Conservation (phyloP, 2,888 invertebrate genomes). For the Archips crataeganus region DNA sequence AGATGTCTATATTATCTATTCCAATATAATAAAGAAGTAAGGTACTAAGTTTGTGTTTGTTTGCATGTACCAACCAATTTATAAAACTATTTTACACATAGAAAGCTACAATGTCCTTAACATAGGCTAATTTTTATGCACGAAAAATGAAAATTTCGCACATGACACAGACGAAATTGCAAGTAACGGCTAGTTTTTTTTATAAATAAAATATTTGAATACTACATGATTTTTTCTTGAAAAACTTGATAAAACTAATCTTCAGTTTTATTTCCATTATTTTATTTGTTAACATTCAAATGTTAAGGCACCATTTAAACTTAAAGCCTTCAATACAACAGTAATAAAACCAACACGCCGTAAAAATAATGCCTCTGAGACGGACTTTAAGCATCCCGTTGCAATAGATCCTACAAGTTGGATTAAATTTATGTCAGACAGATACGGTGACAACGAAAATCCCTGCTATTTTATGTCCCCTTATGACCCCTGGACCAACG, state of each 20-base stretch:
- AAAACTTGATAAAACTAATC: background rate
- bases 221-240: too few species aligned
- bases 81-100: too few species aligned
- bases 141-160: too few species aligned
- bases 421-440: slow-evolving; percentile 41
- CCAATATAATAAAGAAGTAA: too few species aligned
- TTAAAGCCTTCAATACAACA: background rate
- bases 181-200: too few species aligned
- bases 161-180: too few species aligned
- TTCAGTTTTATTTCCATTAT: background rate
- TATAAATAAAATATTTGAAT: too few species aligned
- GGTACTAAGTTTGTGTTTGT: too few species aligned
- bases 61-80: background rate
- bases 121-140: too few species aligned
- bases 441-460: slow-evolving; percentile 39
- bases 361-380: slow-evolving; percentile 13
- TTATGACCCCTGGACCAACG: slow-evolving; percentile 40
- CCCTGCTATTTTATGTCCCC: slow-evolving; percentile 41
- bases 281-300: background rate
- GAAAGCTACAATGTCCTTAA: too few species aligned
- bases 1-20: too few species aligned
- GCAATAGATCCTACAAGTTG: slow-evolving; percentile 38
- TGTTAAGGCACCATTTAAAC: background rate
- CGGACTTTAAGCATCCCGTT: slow-evolving; percentile 32
- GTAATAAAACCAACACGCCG: slow-evolving; percentile 1